phyloP scores from a whole-genome alignment of 2,888 invertebrate species.

The Meandrusa payeni region DNA sequence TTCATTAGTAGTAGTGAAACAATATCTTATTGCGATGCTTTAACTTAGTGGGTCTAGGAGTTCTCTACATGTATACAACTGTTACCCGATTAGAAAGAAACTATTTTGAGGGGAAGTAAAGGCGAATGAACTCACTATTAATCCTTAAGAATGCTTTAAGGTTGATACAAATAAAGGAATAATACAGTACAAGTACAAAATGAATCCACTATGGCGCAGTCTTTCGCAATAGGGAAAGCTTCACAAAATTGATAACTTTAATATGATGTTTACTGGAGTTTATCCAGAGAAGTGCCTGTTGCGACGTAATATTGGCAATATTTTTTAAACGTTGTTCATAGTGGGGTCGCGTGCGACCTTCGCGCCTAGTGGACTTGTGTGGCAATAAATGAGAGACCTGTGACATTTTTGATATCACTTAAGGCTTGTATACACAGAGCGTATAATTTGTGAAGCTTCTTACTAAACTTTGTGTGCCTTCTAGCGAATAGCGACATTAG shows the following conservation, averaged over 20 bases:
- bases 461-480: conserved; percentile 80
- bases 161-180: conserved; percentile 50
- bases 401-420: conserved; percentile 29
- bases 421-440: conserved; percentile 38
- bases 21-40: conserved; percentile 80
- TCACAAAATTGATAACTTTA: conserved; percentile 71
- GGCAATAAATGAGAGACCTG: conserved; percentile 31
- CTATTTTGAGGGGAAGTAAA: conserved; percentile 50
- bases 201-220: conserved; percentile 50
- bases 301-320: conserved; percentile 79
- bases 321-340: conserved; percentile 72
- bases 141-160: conserved; percentile 56
- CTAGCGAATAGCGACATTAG: conserved; percentile 78
- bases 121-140: conserved; percentile 49
- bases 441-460: conserved; percentile 75
- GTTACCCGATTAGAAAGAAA: conserved; percentile 55
- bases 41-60: conserved; percentile 75
- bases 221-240: conserved; percentile 69
- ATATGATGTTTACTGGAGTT: conserved; percentile 79
- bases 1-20: conserved; percentile 73
- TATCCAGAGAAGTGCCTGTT: conserved; percentile 80
- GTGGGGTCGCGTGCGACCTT: conserved; percentile 36
- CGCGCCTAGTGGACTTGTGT: conserved; percentile 28
- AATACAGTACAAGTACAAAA: conserved; percentile 69
- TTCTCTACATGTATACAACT: conserved; percentile 69